A percentile compares a stretch with the other conserved stretches of the same genome.
These are phyloP conservation scores for Boloria selene DNA, from an alignment of 2,888 invertebrate genomes.

Conservation along the genomic window DNA sequence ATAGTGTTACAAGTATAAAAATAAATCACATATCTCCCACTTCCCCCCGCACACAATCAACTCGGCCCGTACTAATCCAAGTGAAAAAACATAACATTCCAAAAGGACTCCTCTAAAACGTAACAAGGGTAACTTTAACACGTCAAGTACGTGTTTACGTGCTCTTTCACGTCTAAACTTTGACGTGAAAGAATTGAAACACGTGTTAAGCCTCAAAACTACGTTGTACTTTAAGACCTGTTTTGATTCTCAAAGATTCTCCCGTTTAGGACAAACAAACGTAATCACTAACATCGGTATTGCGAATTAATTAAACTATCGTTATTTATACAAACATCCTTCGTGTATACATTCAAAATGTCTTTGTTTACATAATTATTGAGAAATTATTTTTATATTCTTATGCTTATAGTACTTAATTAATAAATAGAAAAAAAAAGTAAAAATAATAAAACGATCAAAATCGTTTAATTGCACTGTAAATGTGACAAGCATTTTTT, in stretches of 20 bases:
- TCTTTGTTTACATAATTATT: constrained; percentile 16
- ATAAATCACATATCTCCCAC: constrained; percentile 72
- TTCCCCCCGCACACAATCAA: constrained; percentile 42
- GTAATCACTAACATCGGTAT: constrained; percentile 72
- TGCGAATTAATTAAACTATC: constrained; percentile 49
- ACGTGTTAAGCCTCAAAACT: constrained; percentile 64
- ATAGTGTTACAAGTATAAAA: constrained; percentile 66
- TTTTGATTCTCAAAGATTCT: constrained; percentile 52
- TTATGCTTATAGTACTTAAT: constrained; percentile 22
- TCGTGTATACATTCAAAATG: constrained; percentile 14
- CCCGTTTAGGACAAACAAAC: constrained; percentile 48
- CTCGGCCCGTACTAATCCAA: constrained; percentile 28
- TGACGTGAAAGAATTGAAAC: constrained; percentile 28
- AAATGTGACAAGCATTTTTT: constrained; percentile 3
- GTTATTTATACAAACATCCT: constrained; percentile 32
- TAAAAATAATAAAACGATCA: constrained; percentile 46
- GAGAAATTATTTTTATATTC: constrained; percentile 14
- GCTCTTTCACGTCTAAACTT: neutral
- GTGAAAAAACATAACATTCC: constrained; percentile 50
- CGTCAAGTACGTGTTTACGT: constrained; percentile 41
- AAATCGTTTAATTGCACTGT: constrained; percentile 54
- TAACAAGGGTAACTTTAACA: constrained; percentile 75
- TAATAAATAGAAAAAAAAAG: constrained; percentile 28
- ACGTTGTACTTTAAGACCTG: constrained; percentile 74
- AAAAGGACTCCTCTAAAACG: constrained; percentile 51